Base-by-base conservation (phyloP, 2,888 invertebrate genomes). In the Hemithea aestivaria region DNA sequence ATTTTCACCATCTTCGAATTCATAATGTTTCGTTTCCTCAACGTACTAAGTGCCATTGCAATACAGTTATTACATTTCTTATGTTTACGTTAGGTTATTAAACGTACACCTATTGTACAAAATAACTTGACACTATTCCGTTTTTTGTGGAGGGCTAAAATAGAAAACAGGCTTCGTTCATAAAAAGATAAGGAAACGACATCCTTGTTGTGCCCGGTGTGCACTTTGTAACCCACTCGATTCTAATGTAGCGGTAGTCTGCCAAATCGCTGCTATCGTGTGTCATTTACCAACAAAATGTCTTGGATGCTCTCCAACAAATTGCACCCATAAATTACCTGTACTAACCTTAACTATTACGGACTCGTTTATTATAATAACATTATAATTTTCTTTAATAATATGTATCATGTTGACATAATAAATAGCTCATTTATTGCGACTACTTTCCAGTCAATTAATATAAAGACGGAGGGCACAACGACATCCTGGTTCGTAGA, bases 1-100 rank as follows among this genome's bases (percentile, higher is more conserved):
- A 81, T 84, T 84, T 82, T 81, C 80, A 79, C 79, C 82, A 80
- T 80, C 76, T 82, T 75, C 67, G 72, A 76, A 79, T 83, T 73
- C 69, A 65, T 79, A 73, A 77, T 77, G 63, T 77, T 77, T 72
- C 61, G 61, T 73, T 78, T 73, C 67, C 70, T 67, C 70, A 68
- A 62, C 68, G 70, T 70, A 62, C 52, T 50, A 45, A 53, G 51
- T 62, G 49, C 46, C 40, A 53, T 51, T 53, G 53, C 26, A 33
- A 34, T 40, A 35, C 27, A 20, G 37, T 31, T 43, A 39, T 33
- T 45, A 28, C 32, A 35, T 33, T 40, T 26, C 10, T 23, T 40
- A 38, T 34, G 28, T 32, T 26, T 20, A 32, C 16, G 16, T n/a
- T n/a, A n/a, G n/a, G n/a, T n/a, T n/a, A n/a, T n/a, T n/a, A n/a